A percentile compares a stretch with the other conserved stretches of the same genome.
These are phyloP conservation scores for Anarrhichthys ocellatus DNA, from an alignment of 2,113 vertebrate genomes.

Conservation along the genomic window DNA sequence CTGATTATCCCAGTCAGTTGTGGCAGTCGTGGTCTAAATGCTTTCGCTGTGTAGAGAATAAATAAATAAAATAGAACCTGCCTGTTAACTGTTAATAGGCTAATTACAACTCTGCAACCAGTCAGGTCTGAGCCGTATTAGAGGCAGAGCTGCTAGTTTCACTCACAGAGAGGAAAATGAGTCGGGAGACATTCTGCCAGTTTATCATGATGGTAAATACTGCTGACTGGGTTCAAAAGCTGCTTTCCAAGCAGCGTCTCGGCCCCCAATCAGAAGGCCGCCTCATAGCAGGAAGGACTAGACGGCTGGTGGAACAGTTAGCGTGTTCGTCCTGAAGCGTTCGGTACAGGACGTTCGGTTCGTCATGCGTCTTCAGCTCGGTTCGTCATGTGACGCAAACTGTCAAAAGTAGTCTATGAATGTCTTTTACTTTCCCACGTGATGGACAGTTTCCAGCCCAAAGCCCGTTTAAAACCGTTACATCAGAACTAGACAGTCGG, in stretches of 20 bases:
- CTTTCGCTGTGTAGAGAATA: background rate
- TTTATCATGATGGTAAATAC: constrained; percentile 48
- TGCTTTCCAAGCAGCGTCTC: constrained; percentile 38
- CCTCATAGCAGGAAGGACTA: too few relatives aligned
- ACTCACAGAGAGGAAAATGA: constrained; percentile 20
- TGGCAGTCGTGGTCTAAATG: constrained; percentile 42
- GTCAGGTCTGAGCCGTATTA: constrained; percentile 50
- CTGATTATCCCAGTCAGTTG: constrained; percentile 57
- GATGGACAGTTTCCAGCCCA: too few relatives aligned
- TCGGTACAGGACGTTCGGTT: too few relatives aligned
- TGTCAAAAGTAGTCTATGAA: too few relatives aligned
- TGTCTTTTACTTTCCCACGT: too few relatives aligned
- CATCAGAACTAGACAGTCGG: too few relatives aligned
- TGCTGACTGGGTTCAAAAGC: constrained; percentile 38
- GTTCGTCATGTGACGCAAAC: too few relatives aligned
- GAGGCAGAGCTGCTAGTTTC: constrained; percentile 28
- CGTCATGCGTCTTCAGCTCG: too few relatives aligned
- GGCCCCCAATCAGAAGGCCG: constrained; percentile 21
- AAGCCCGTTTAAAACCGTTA: too few relatives aligned
- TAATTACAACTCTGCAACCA: constrained; percentile 62
- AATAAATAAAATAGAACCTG: constrained; percentile 11
- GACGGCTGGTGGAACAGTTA: too few relatives aligned
- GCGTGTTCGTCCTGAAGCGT: too few relatives aligned
- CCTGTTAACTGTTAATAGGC: constrained; percentile 59
- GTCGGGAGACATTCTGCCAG: constrained; percentile 15